Evolutionary conservation across 2,888 invertebrate genomes (phyloP).

Genomic region (Acleris laterana): DNA sequence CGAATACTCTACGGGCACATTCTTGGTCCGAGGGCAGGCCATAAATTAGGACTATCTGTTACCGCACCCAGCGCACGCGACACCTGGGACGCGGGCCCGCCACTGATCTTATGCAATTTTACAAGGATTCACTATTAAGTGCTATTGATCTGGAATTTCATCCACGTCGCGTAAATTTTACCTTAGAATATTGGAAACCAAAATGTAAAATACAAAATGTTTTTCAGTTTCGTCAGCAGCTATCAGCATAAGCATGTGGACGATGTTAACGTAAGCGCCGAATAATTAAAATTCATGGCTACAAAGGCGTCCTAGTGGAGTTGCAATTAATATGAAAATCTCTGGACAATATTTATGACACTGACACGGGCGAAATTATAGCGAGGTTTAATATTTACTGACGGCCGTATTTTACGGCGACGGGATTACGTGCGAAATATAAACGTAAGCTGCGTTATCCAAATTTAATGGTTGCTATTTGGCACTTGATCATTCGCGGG

Average conservation of each 20-base stretch:
- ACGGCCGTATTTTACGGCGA: conserved; percentile 74
- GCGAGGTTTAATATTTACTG: conserved; percentile 76
- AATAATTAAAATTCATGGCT: conserved; percentile 67
- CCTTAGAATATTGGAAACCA: conserved; percentile 7
- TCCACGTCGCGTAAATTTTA: background rate
- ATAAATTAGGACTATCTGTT: conserved; percentile 38
- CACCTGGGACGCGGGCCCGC: conserved; percentile 34
- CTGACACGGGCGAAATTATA: conserved; percentile 70
- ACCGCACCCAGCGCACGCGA: conserved; percentile 27
- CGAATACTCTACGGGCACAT: conserved; percentile 22
- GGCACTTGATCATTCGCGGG: conserved; percentile 67
- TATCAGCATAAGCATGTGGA: conserved; percentile 33
- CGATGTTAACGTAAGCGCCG: conserved; percentile 46
- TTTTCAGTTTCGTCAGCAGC: conserved; percentile 24
- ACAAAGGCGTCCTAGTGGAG: conserved; percentile 63
- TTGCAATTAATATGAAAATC: conserved; percentile 76
- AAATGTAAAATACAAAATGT: conserved; percentile 19
- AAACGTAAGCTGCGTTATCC: conserved; percentile 66
- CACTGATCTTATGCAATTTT: conserved; percentile 34
- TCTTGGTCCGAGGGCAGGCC: conserved; percentile 31
- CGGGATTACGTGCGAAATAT: conserved; percentile 74
- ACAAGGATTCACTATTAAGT: conserved; percentile 32
- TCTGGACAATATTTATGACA: conserved; percentile 74
- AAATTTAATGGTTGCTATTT: conserved; percentile 71
- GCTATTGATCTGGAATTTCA: conserved; percentile 18